phyloP scores from a whole-genome alignment of 1,140 invertebrate species.

The Formica exsecta region DNA sequence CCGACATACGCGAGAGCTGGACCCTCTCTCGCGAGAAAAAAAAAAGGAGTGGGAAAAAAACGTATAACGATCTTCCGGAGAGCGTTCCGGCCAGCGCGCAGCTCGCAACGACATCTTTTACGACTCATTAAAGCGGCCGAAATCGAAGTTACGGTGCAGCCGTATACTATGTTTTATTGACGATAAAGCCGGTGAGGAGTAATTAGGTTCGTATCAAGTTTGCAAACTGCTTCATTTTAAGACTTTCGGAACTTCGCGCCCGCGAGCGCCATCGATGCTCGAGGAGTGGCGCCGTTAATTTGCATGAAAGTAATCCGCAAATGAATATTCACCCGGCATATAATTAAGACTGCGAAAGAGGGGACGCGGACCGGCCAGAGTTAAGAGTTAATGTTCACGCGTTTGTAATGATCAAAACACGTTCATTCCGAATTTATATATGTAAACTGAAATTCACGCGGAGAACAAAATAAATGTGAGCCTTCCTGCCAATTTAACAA shows the following conservation, averaged over 20 bases:
- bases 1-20: conserved; percentile 21
- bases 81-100: background rate
- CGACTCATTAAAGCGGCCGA: conserved; percentile 54
- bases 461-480: conserved; percentile 24
- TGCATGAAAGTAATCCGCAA: conserved; percentile 64
- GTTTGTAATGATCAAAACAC: conserved; percentile 57
- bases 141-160: conserved; percentile 48
- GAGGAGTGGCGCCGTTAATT: conserved; percentile 59
- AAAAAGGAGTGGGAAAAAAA: background rate
- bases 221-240: conserved; percentile 63
- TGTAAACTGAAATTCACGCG: conserved; percentile 49
- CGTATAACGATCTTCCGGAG: conserved; percentile 25
- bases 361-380: conserved; percentile 29
- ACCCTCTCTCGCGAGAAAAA: background rate
- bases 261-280: conserved; percentile 49
- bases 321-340: conserved; percentile 63
- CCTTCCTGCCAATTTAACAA: conserved; percentile 40
- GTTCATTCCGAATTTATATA: conserved; percentile 58
- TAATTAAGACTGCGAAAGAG: conserved; percentile 44
- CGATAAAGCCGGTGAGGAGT: conserved; percentile 39
- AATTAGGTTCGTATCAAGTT: conserved; percentile 61
- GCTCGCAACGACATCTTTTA: conserved; percentile 34
- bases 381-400: conserved; percentile 64
- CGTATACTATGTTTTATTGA: conserved; percentile 56
- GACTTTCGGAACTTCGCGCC: conserved; percentile 50